These are phyloP conservation scores for Chlamydotis undulata DNA, from an alignment of 2,113 vertebrate genomes.

Conservation along the genomic window DNA sequence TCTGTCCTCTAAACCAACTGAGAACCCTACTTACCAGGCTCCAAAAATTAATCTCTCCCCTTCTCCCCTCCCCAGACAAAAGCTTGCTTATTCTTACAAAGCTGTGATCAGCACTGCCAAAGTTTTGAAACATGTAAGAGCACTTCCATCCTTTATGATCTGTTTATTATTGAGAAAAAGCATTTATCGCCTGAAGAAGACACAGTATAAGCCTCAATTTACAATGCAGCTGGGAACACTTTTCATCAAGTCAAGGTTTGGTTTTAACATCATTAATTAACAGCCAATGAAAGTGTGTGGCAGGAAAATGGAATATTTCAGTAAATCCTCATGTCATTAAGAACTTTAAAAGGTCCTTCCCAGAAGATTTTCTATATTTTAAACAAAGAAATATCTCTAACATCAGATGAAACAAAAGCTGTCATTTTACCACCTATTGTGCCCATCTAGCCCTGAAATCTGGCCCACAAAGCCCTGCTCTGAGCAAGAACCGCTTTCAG, in stretches of 20 bases:
- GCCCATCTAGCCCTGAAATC: not conserved
- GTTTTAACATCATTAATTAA: not conserved
- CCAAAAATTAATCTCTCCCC: not conserved
- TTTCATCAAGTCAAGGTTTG: not conserved
- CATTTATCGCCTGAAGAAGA: not conserved
- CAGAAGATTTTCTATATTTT: not conserved
- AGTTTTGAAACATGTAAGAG: not conserved
- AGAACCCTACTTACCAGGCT: not conserved
- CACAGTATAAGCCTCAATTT: not conserved
- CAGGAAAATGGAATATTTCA: not conserved
- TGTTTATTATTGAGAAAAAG: not conserved
- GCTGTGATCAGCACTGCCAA: not conserved
- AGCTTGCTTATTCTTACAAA: not conserved
- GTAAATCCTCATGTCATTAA: not conserved
- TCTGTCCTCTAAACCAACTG: not conserved
- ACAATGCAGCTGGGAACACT: not conserved
- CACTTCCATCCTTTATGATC: not conserved
- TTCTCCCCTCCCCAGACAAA: not conserved
- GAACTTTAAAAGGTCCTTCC: not conserved
- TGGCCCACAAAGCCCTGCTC: not conserved
- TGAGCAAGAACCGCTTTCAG: not conserved
- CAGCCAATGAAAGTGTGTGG: not conserved
- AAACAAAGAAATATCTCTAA: not conserved
- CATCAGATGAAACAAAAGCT: not conserved
- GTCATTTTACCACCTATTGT: not conserved